Evolutionary conservation across 2,797 vertebrate species (phyloP).

Genomic region (Chaenodraco wilsoni): DNA sequence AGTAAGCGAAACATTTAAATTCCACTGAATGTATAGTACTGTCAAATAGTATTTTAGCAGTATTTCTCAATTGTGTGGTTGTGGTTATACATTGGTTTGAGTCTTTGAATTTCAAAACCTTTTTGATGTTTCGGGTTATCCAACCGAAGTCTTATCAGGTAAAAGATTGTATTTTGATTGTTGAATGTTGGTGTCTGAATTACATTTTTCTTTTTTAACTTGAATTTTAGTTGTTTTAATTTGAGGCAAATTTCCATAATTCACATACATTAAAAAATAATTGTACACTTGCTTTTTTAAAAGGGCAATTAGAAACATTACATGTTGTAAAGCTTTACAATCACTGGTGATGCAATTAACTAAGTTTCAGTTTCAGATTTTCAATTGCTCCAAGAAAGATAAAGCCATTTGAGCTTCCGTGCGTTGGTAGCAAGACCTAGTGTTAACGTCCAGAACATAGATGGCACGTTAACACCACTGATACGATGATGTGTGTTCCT

Average conservation of each 20-base stretch:
- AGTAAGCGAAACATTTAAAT: neutral
- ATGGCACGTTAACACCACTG: neutral
- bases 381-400: neutral
- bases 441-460: neutral
- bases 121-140: neutral
- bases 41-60: neutral
- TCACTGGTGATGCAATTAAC: neutral
- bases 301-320: neutral
- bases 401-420: neutral
- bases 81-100: too few species aligned
- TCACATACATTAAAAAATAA: neutral
- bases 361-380: neutral
- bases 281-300: neutral
- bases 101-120: neutral
- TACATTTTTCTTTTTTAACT: too few species aligned
- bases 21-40: neutral
- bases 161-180: neutral
- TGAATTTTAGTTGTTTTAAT: too few species aligned
- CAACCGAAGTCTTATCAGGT: neutral
- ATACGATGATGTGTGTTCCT: neutral
- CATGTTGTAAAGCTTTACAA: neutral
- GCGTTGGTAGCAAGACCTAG: neutral
- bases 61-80: neutral
- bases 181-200: neutral
- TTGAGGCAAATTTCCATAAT: neutral